Evolutionary conservation across 1,140 invertebrate species (phyloP), one percentile per base, ranked within the genome.

Genomic region (Maniola jurtina): DNA sequence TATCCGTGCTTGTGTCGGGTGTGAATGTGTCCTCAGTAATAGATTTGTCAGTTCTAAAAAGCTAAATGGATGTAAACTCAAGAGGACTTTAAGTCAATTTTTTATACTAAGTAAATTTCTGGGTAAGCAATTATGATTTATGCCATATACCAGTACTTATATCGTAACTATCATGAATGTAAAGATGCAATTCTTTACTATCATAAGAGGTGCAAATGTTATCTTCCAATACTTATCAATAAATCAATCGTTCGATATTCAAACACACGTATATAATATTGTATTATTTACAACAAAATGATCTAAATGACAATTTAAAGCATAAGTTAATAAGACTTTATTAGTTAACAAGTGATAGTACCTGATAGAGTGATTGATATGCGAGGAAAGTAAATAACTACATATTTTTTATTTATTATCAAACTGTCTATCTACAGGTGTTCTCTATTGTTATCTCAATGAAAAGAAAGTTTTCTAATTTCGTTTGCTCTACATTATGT

Each of bases 1-100:
- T 77, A 77, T 78, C 70, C 78, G 78, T 67, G 72, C 71, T 73
- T 66, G 74, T 64, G 69, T 69, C 64, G 68, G 56, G 68, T 70
- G 65, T 72, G 68, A 76, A 83, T 82, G 85, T 79, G 73, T 80
- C 45, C 52, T 55, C 16, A 9, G 35, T 63, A 54, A 13, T 33
- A 36, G 16, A 8, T 63, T 42, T 14, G 13, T 13, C 7, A 1
- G 14, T 55, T 63, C 2, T 34, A 2, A 34, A 48, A 1, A 5
- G 47, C 11, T 48, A 55, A 55, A 11, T 55, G 52, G 6, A 11
- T 14, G 5, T 55, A 9, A 34, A 34, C 13, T 34, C 14, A 16
- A 15, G 5, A 50, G 1, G 9, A 2, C 13, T 9, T 45, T 60
- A 10, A 60, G 42, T 60, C 16, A 8, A 11, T 36, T 58, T 42